A percentile compares a stretch with the other conserved stretches of the same genome.
Evolutionary conservation across 2,888 invertebrate genomes (phyloP).

Genomic region (Melanostoma mellinum): DNA sequence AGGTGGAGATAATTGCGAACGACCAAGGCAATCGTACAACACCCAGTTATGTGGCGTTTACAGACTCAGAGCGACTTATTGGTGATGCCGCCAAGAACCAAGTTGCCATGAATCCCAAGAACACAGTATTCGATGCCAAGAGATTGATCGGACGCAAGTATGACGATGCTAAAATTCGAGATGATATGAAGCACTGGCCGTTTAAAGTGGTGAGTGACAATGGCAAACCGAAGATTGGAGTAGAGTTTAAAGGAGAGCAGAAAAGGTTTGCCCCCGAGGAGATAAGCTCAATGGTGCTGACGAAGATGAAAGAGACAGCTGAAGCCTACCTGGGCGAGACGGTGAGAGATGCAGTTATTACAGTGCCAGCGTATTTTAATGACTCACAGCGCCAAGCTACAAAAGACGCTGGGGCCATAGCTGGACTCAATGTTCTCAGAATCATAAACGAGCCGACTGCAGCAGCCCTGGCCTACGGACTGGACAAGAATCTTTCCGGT

Average conservation of each 20-base stretch:
- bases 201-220: conserved; percentile 92
- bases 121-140: conserved; percentile 95
- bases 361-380: conserved; percentile 95
- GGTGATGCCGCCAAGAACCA: conserved; percentile 91
- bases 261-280: conserved; percentile 95
- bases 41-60: conserved; percentile 90
- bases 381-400: conserved; percentile 95
- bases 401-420: conserved; percentile 95
- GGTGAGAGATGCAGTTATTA: conserved; percentile 92
- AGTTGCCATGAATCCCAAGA: conserved; percentile 92
- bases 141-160: conserved; percentile 95
- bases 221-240: conserved; percentile 91
- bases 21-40: conserved; percentile 92
- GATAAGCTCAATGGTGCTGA: conserved; percentile 95
- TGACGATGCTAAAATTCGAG: conserved; percentile 93
- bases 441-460: conserved; percentile 97
- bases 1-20: conserved; percentile 92
- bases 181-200: conserved; percentile 97
- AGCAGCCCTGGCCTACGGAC: conserved; percentile 95
- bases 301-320: conserved; percentile 96
- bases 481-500: conserved; percentile 91
- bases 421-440: conserved; percentile 93
- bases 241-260: conserved; percentile 93
- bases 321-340: conserved; percentile 93
- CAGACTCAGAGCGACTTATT: conserved; percentile 91